A percentile compares a stretch with the other conserved stretches of the same genome.
These are phyloP conservation scores for Drosophila oshimai DNA, from an alignment of 1,140 invertebrate genomes.

Conservation along the genomic window DNA sequence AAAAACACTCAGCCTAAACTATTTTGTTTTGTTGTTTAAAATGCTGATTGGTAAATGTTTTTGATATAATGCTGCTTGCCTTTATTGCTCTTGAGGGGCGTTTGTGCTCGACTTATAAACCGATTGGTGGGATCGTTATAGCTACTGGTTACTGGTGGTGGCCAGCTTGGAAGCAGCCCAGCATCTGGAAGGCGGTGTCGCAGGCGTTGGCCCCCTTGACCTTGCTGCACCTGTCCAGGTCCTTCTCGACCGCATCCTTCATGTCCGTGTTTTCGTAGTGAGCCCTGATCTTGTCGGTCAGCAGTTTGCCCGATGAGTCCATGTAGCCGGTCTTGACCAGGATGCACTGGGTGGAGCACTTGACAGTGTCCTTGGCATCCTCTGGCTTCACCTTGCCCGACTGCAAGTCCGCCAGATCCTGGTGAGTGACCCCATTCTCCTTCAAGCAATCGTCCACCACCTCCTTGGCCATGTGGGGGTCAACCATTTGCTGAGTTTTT, in stretches of 20 bases:
- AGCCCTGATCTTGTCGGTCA: conserved; percentile 19
- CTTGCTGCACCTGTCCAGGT: conserved; percentile 26
- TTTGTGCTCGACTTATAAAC: neutral
- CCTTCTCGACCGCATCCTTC: neutral
- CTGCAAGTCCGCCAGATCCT: conserved; percentile 44
- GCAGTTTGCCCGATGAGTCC: conserved; percentile 42
- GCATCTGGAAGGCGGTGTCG: conserved; percentile 55
- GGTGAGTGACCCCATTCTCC: conserved; percentile 41
- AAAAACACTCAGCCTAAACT: too few species aligned
- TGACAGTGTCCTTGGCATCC: conserved; percentile 54
- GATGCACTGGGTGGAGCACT: conserved; percentile 55
- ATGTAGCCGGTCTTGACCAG: conserved; percentile 54
- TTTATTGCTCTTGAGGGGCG: neutral
- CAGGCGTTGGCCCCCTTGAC: conserved; percentile 51
- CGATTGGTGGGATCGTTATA: neutral
- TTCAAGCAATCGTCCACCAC: conserved; percentile 22
- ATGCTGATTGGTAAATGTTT: neutral
- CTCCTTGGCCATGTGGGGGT: neutral
- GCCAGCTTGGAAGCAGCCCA: conserved; percentile 23
- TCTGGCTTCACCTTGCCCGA: conserved; percentile 28
- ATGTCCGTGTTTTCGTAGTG: neutral
- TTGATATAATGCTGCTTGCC: neutral
- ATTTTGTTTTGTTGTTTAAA: neutral
- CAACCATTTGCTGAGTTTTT: neutral
- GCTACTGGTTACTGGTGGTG: neutral